Base-by-base conservation (phyloP, 2,888 invertebrate genomes). In the Lepeophtheirus nordmannii region DNA sequence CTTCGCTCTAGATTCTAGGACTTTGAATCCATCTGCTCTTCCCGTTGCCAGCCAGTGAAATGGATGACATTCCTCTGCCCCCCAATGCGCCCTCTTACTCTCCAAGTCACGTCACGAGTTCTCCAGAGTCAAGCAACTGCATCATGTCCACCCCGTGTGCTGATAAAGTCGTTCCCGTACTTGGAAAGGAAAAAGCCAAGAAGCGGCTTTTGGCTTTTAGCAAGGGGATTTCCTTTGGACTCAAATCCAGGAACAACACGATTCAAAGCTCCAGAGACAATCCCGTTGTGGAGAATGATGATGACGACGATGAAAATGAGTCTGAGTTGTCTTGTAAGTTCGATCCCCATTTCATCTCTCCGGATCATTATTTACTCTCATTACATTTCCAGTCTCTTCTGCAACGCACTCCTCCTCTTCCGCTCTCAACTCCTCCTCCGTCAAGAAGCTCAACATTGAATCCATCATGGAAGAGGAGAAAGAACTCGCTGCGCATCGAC, bases 141-240 rank as follows among this genome's bases (percentile, higher is more conserved):
- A 30, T 5, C 30, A 30, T 30, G 30, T 3, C 53, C 8, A 2
- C n/a, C 8, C 63, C 53, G 14, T 2, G 20, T 22, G 38, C 30
- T 23, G 62, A 41, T 30, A 41, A 67, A 41, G 63, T 65, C 22
- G 67, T 65, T 12, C 67, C 70, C 14, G 73, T 75, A 8, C 69
- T 76, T 17, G 75, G 76, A 3, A 75, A 73, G 69, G 73, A 72
- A 22, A 73, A 74, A 66, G 77, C 77, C 9, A 76, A 76, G 69
- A 77, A 77, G 69, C 70, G 76, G 23, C 72, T 77, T 5, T 71
- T 75, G 60, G 76, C 77, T n/a, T 77, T 76, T 56, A 17, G 53
- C 14, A 46, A 46, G 53, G 53, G 53, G 53, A 46, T 46, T 17
- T 46, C 53, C 53, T 46, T 46, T 46, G 53, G 53, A 17, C 53